Evolutionary conservation across 2,888 invertebrate species (phyloP), one percentile per base, ranked within the genome.

Genomic region (Drosophila nigritarsus): DNA sequence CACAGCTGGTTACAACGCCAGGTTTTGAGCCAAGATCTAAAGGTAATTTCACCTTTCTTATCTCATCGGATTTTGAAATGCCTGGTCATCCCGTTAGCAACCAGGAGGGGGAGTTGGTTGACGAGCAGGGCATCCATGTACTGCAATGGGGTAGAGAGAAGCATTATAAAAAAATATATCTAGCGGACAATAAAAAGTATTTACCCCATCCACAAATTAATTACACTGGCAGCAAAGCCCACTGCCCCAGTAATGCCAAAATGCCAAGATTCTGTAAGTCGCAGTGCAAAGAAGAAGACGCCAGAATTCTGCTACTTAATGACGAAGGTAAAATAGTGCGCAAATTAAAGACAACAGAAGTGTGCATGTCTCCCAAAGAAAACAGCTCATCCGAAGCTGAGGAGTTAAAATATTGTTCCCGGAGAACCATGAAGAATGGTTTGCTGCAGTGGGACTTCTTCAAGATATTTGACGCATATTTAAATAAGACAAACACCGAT

Each of bases 391-490:
- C 56, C 2, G 50, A 45, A 9, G 32, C 6, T 18, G 60, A 70
- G 24, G 27, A 24, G 0, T 7, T n/a, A 0, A 55, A n/a, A 9
- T 74, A 58, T 42, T 78, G 60, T 34, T 53, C 50, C 0, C 34
- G 53, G 1, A 30, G 50, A 3, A 60, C 24, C 3, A 13, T 58
- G 63, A 27, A 40, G 13, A 40, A 54, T 18, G 77, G 77, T 0
- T 7, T 61, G 3, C 29, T 65, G 13, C 49, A 56, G 0, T 77
- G 77, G 63, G 65, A 85, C 40, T 87, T 66, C 53, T 74, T 62
- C 3, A 75, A 80, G 34, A 38, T 87, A 20, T 86, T 51, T 7
- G 58, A 80, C 30, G 38, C 1, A 5, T 32, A 7, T 15, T 8
- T 11, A 11, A 27, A 15, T 18, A 30, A 42, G 15, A 29, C 32